These are phyloP conservation scores for Lasioglossum vierecki DNA, from an alignment of 2,888 invertebrate species.

Conservation along the genomic window DNA sequence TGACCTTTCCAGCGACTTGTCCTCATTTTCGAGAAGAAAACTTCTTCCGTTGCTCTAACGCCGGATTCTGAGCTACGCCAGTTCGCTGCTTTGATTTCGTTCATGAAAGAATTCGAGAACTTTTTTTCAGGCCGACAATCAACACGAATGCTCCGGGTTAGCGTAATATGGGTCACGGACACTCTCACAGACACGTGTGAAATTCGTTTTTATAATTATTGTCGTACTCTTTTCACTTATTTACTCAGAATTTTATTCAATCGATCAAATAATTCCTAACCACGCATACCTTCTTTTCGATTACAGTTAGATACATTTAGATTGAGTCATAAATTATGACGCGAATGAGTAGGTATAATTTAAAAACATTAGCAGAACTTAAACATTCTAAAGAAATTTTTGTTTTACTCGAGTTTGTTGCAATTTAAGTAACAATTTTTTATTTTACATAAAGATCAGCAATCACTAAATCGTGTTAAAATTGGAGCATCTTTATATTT, in stretches of 20 bases:
- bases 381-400: too few relatives aligned
- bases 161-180: background rate
- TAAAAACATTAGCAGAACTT: background rate
- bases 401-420: too few relatives aligned
- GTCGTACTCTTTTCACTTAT: background rate
- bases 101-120: background rate
- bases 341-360: too few relatives aligned
- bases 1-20: slow-evolving; percentile 16
- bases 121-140: background rate
- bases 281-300: too few relatives aligned
- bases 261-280: too few relatives aligned
- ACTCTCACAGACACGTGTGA: background rate
- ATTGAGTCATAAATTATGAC: background rate
- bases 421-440: too few relatives aligned
- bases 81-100: background rate
- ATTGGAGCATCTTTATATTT: too few relatives aligned
- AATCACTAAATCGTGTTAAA: too few relatives aligned
- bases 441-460: too few relatives aligned
- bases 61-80: background rate
- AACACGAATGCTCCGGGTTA: background rate
- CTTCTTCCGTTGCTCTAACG: background rate
- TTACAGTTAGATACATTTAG: background rate
- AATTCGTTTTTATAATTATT: background rate
- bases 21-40: slow-evolving; percentile 7
- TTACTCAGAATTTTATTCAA: background rate